Conservation (phyloP, 2,113 vertebrate genomes). For the Macquaria ambigua region DNA sequence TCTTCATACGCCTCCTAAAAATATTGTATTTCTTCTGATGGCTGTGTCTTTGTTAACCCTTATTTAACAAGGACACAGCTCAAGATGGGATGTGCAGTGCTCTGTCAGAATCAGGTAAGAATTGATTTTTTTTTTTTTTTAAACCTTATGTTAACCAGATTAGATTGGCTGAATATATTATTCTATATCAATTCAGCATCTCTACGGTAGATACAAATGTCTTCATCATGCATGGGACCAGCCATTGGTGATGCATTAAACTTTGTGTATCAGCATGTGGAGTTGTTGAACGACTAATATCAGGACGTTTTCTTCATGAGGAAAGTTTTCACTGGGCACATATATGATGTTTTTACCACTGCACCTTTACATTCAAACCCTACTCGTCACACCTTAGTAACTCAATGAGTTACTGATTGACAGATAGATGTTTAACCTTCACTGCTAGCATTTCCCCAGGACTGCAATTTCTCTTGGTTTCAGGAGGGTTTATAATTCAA, state of each 20-base stretch:
- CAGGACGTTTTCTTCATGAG: background rate
- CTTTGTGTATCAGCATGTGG: background rate
- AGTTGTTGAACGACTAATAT: background rate
- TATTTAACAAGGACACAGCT: slow-evolving; percentile 1
- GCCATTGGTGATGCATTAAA: background rate
- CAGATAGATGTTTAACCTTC: background rate
- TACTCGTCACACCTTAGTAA: background rate
- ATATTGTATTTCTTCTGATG: slow-evolving; percentile 28
- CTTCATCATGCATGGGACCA: background rate
- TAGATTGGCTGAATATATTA: background rate
- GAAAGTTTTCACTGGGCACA: background rate
- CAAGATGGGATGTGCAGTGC: background rate
- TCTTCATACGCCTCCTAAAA: slow-evolving; percentile 2
- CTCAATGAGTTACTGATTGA: no score
- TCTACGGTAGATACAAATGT: no score
- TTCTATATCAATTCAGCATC: background rate
- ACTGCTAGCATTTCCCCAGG: background rate
- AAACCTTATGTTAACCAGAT: background rate
- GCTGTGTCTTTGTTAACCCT: background rate
- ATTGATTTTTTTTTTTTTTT: background rate
- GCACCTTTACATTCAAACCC: background rate
- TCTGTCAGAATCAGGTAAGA: background rate
- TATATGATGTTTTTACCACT: background rate
- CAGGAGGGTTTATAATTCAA: background rate
- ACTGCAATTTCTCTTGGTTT: background rate